These are phyloP conservation scores for Gouania willdenowi DNA, from an alignment of 2,797 vertebrate genomes.

Conservation along the genomic window DNA sequence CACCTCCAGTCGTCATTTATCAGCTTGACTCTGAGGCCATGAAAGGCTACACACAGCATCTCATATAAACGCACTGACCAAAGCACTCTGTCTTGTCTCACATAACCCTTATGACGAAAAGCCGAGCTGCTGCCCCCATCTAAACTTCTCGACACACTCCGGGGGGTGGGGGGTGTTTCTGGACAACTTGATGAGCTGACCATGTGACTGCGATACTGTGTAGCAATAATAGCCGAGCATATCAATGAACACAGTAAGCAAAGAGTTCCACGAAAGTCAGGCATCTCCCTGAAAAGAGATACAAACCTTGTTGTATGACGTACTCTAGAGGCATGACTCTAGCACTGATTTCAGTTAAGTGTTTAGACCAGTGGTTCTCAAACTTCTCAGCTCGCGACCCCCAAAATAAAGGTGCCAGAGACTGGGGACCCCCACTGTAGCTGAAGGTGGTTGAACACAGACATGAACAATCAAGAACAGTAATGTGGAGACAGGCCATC, in stretches of 20 bases:
- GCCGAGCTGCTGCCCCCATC: conserved; percentile 29
- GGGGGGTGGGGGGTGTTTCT: conserved; percentile 32
- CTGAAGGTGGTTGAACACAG: too few relatives aligned
- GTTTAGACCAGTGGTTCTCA: too few relatives aligned
- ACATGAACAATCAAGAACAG: too few relatives aligned
- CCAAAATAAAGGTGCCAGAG: too few relatives aligned
- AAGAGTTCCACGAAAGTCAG: conserved; percentile 26
- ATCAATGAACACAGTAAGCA: conserved; percentile 10
- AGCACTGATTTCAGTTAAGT: too few relatives aligned
- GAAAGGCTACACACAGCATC: conserved; percentile 5
- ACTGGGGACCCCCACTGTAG: too few relatives aligned
- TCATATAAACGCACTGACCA: conserved; percentile 13
- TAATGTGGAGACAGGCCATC: too few relatives aligned
- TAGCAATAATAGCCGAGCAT: conserved; percentile 12
- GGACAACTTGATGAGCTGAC: conserved; percentile 33
- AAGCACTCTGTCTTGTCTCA: conserved; percentile 14
- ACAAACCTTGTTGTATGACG: neutral
- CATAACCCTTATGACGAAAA: conserved; percentile 40
- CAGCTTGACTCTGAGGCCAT: neutral
- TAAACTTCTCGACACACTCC: conserved; percentile 30
- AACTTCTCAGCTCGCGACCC: too few relatives aligned
- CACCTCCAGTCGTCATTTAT: neutral
- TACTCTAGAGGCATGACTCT: too few relatives aligned
- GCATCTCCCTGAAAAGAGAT: conserved; percentile 5
- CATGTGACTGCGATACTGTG: conserved; percentile 34